Base-by-base conservation (phyloP, 2,888 invertebrate genomes). In the Laothoe populi region DNA sequence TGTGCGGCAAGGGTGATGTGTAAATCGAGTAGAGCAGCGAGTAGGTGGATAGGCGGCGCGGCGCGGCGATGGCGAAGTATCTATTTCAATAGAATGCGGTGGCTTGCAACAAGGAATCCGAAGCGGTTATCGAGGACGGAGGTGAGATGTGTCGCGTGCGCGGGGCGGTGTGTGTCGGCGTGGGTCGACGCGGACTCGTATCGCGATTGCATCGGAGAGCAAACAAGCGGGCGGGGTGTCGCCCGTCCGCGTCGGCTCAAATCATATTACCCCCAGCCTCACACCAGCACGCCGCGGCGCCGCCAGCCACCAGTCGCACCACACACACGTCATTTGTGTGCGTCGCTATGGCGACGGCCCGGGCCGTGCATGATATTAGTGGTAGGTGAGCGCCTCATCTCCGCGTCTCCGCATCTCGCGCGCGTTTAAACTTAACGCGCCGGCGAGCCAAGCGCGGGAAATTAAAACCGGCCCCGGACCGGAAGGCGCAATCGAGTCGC, bases 291-390 rank as follows among this genome's bases (percentile, higher is more conserved):
- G 78, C 86, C 75, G 84, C 84, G n/a, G n/a, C n/a, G n/a, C n/a
- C n/a, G 82, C 78, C 72, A 70, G 75, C 71, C 77, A 78, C 86
- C 75, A 84, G n/a, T 19, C 35, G 35, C 19, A 35, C 53, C 53
- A 53, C 87, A 83, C 94, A 94, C 94, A 94, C 95, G 94, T 94
- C 94, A 94, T 94, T 94, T 94, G 93, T 93, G 93, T 93, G 93
- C 94, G 94, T 95, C 94, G 94, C 94, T 93, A 94, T 93, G 94
- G 94, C 93, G 93, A 94, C 94, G 88, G 94, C 94, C 94, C 94
- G 94, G 94, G 94, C 86, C 89, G 86, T 91, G 91, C 92, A 91
- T 92, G 88, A 92, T 88, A 92, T 92, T 92, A 92, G 90, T 90
- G 35, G 49, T 49, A 49, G 26, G 49, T 49, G 24, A 83, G 86